Evolutionary conservation across 1,140 invertebrate species (phyloP), one percentile per base, ranked within the genome.

Genomic region (Temnothorax longispinosus): DNA sequence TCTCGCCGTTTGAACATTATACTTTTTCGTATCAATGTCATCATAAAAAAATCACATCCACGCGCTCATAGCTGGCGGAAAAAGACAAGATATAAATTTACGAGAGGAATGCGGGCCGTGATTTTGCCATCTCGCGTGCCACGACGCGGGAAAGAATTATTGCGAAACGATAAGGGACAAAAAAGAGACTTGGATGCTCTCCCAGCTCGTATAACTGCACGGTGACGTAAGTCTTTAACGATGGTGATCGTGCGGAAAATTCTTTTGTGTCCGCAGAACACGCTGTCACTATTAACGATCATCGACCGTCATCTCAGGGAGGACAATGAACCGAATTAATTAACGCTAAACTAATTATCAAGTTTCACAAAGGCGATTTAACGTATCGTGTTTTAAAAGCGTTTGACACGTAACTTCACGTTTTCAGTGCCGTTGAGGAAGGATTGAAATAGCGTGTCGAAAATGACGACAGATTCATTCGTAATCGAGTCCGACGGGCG

Each of bases 131-230:
- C 18, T 69, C 64, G 65, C 21, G 47, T 13, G 41, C 21, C 54
- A 44, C 47, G 58, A 21, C 47, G 38, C 72, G 78, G 11, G 65
- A 65, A 88, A 77, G 80, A 85, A 85, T 88, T 86, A 80, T 89
- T 89, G 86, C 82, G 74, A 85, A 90, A 89, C 74, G 65, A 80
- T 47, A 62, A 18, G 58, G 41, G 18, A 65, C 6, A 85, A 35
- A 54, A 81, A 62, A 50, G 60, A 56, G 76, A 74, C 50, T 90
- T 75, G 89, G 88, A 90, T 85, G 50, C 54, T 78, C 44, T 89
- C 72, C 85, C 85, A 85, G 54, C 21, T 90, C 60, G 60, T 77
- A 44, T 74, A 87, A 62, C 62, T 60, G 58, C 21, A 11, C 18
- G 54, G 56, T 85, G 85, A 90, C 50, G 67, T 80, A 85, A 80